These are phyloP conservation scores for Drosophila rhopaloa DNA, from an alignment of 1,140 invertebrate genomes.

Conservation along the genomic window DNA sequence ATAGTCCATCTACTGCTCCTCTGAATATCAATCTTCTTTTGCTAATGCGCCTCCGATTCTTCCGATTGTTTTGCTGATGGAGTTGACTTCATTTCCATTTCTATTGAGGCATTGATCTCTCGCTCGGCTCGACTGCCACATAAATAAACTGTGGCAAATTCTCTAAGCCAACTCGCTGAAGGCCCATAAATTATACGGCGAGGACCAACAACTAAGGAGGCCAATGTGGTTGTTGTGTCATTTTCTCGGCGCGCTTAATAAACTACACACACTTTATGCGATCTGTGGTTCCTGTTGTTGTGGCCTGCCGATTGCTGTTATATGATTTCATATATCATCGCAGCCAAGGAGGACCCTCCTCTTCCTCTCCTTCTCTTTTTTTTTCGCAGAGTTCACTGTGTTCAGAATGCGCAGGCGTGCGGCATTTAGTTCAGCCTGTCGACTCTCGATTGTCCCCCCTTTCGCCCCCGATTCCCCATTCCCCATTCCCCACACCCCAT, in stretches of 20 bases:
- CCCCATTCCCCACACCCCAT: constrained; percentile 27
- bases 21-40: constrained; percentile 20
- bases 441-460: constrained; percentile 34
- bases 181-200: constrained; percentile 72
- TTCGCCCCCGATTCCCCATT: constrained; percentile 11
- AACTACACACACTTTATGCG: constrained; percentile 70
- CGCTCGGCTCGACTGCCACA: constrained; percentile 25
- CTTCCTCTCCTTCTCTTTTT: neutral
- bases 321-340: constrained; percentile 83
- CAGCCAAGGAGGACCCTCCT: constrained; percentile 26
- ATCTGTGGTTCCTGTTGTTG: constrained; percentile 40
- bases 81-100: constrained; percentile 63
- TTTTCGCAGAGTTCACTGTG: constrained; percentile 26
- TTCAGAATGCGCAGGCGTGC: constrained; percentile 81
- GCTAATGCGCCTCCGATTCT: constrained; percentile 16
- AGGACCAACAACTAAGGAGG: constrained; percentile 12
- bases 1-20: neutral
- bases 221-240: constrained; percentile 59
- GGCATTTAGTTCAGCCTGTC: constrained; percentile 83
- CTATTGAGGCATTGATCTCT: constrained; percentile 49
- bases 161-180: constrained; percentile 76
- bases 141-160: constrained; percentile 79
- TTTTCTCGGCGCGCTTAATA: constrained; percentile 71
- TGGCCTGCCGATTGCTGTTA: constrained; percentile 74
- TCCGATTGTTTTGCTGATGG: constrained; percentile 19